Base-by-base conservation (phyloP, 2,888 invertebrate species). In the Thymelicus lineola region DNA sequence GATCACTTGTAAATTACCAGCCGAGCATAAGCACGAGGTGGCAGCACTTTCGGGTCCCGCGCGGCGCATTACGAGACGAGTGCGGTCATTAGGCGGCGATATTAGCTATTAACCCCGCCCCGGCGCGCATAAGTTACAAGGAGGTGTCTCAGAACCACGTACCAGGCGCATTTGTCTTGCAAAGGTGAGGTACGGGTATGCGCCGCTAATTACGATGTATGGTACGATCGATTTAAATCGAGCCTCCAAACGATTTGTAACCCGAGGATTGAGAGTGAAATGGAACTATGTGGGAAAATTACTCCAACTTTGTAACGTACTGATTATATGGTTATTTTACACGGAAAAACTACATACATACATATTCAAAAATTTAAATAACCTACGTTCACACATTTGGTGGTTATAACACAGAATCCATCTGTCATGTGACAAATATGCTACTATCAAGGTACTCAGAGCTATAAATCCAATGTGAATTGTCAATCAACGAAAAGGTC, bases 71-170 rank as follows among this genome's bases (percentile, higher is more conserved):
- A 90, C 87, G 85, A 91, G 90, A 91, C 88, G 90, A 86, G 86
- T 86, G 86, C 87, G 91, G 93, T 93, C 94, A 94, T 94, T 94
- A 94, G 90, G 85, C 89, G 83, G 84, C 90, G 89, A 90, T 94
- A 94, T 93, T 93, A 94, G 91, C 94, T 93, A 93, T 93, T 93
- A 93, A 86, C 91, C 87, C 87, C 86, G 84, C 88, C 88, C 86
- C 82, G 79, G 77, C 75, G 77, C 77, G 80, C 80, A 80, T 91
- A 90, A 89, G 86, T 90, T 88, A 88, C 86, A 79, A 76, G 80
- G 80, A 73, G 77, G 77, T 78, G 85, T 80, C 81, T 80, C 77
- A 60, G 65, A 60, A 61, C 64, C 63, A 66, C 65, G 70, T 71
- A 66, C 67, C 69, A 64, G 38, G 74, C 72, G 81, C 86, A 86